A percentile compares a stretch with the other conserved stretches of the same genome.
These are phyloP conservation scores for Opisthograptis luteolata DNA, from an alignment of 2,888 invertebrate genomes.

Conservation along the genomic window DNA sequence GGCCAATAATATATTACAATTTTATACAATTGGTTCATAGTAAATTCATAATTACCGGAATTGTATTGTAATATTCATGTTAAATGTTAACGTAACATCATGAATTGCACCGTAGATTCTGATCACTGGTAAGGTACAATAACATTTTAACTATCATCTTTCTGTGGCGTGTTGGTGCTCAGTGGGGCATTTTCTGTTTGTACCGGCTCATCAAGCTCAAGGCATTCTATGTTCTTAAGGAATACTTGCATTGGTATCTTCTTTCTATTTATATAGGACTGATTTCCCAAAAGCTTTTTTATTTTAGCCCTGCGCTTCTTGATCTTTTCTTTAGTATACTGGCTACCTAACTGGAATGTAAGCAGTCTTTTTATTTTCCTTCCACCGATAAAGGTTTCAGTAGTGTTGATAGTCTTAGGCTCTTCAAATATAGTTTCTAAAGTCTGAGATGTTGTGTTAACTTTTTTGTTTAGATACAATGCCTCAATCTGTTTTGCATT, in stretches of 20 bases:
- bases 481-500: slow-evolving; percentile 78
- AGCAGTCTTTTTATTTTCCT: slow-evolving; percentile 84
- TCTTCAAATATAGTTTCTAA: slow-evolving; percentile 87
- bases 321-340: slow-evolving; percentile 82
- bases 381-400: slow-evolving; percentile 74
- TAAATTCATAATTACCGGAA: too few relatives aligned
- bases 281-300: slow-evolving; percentile 81
- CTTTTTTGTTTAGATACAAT: slow-evolving; percentile 83
- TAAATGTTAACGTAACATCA: too few relatives aligned
- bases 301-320: slow-evolving; percentile 85
- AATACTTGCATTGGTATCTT: slow-evolving; percentile 84
- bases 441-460: slow-evolving; percentile 78
- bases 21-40: too few relatives aligned
- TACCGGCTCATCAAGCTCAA: slow-evolving; percentile 74
- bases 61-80: too few relatives aligned
- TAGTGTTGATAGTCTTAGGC: slow-evolving; percentile 72
- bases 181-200: slow-evolving; percentile 57
- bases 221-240: slow-evolving; percentile 80
- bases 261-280: slow-evolving; percentile 76
- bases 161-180: slow-evolving; percentile 37
- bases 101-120: neutral
- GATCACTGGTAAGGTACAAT: too few relatives aligned
- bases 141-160: slow-evolving; percentile 5
- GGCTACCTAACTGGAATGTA: slow-evolving; percentile 79
- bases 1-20: too few relatives aligned